Conservation (phyloP, 2,113 vertebrate species). For the cattle (Bos taurus) region ARS-UCD2.0 NC_037330.1:70385501-70386000, state of each 20-base stretch:
- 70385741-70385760: not conserved
- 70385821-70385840: not conserved
- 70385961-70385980: constrained; percentile 48
- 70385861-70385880: not conserved
- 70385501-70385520: not conserved
- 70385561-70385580: not conserved
- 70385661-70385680: not conserved
- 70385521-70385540: not conserved
- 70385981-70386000: constrained; percentile 61
- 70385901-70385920: constrained; percentile 41
- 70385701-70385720: not conserved
- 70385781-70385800: not conserved
- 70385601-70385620: not conserved
- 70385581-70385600: not conserved
- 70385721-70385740: not conserved
- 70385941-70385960: constrained; percentile 39
- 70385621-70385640: not conserved
- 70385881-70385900: constrained; percentile 47
- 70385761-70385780: not conserved
- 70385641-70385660: not conserved
- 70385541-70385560: not conserved
- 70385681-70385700: not conserved
- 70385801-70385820: not conserved
- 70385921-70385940: constrained; percentile 19
- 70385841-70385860: not conserved